Evolutionary conservation across 2,888 invertebrate genomes (phyloP).

Genomic region (Eristalis tenax): DNA sequence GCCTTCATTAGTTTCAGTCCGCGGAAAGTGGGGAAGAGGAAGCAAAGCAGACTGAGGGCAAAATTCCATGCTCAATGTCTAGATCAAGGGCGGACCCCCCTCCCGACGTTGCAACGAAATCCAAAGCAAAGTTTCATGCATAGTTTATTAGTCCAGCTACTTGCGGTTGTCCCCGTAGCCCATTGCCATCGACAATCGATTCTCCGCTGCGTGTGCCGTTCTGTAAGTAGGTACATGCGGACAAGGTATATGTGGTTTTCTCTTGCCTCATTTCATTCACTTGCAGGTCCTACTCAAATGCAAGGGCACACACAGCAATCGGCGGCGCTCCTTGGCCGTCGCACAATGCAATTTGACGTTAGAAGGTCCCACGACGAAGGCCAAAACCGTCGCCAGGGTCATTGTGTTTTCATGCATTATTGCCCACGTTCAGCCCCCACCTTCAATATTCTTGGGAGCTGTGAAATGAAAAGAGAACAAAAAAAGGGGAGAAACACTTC

Average conservation of each 20-base stretch:
- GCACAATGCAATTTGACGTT: constrained; percentile 34
- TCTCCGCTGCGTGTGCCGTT: neutral
- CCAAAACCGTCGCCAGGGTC: constrained; percentile 45
- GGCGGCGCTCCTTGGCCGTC: constrained; percentile 32
- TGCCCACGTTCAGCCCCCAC: neutral
- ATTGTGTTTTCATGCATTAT: constrained; percentile 56
- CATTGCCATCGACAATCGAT: neutral
- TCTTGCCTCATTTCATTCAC: neutral
- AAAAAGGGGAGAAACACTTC: neutral
- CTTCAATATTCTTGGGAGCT: neutral
- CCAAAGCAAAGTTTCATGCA: constrained; percentile 10
- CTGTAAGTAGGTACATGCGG: neutral
- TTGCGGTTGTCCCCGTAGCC: neutral
- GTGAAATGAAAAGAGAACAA: neutral
- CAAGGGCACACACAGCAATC: constrained; percentile 14
- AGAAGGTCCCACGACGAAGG: constrained; percentile 33
- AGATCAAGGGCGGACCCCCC: constrained; percentile 26
- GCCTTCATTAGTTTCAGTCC: neutral
- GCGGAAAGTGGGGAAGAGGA: neutral
- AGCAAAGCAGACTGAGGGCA: neutral
- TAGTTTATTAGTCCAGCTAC: constrained; percentile 6
- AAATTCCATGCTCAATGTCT: constrained; percentile 18
- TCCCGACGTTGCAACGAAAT: constrained; percentile 2
- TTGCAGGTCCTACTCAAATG: constrained; percentile 4
- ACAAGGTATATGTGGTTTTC: neutral